Percentiles rank a stretch among this genome's conserved stretches.
These are phyloP conservation scores for Sarcophaga variegata DNA, from an alignment of 2,888 invertebrate genomes.

Conservation along the genomic window DNA sequence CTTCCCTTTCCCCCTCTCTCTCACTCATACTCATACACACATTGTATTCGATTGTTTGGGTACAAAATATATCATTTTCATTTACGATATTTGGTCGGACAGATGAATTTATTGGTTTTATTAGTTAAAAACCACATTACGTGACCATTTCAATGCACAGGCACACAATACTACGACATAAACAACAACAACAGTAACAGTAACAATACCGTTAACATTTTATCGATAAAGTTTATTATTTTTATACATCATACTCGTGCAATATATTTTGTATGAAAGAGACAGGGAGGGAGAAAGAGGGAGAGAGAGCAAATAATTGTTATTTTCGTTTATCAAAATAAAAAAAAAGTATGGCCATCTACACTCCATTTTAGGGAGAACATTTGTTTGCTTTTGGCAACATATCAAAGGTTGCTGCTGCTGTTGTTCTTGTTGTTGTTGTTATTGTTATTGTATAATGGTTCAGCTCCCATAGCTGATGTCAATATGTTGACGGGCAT, in stretches of 20 bases:
- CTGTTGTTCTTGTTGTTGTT: not conserved
- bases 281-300: too few species aligned
- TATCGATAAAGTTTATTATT: conserved; percentile 53
- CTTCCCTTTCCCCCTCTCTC: too few species aligned
- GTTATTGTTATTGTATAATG: not conserved
- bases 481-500: conserved; percentile 45
- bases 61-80: not conserved
- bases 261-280: too few species aligned
- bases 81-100: not conserved
- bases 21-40: not conserved
- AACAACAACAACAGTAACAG: not conserved
- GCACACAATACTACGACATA: not conserved
- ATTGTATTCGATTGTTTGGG: not conserved
- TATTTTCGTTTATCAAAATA: not conserved
- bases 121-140: conserved; percentile 56
- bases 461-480: conserved; percentile 37
- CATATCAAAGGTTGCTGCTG: too few species aligned
- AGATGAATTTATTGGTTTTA: conserved; percentile 53
- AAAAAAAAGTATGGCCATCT: not conserved
- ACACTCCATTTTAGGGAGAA: conserved; percentile 13
- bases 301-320: too few species aligned
- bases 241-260: not conserved
- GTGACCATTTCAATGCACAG: conserved; percentile 33
- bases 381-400: not conserved
- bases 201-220: conserved; percentile 4